Percentiles rank a stretch among this genome's conserved stretches.
These are phyloP conservation scores for Lamproptera curius DNA, from an alignment of 2,888 invertebrate genomes.

Conservation along the genomic window DNA sequence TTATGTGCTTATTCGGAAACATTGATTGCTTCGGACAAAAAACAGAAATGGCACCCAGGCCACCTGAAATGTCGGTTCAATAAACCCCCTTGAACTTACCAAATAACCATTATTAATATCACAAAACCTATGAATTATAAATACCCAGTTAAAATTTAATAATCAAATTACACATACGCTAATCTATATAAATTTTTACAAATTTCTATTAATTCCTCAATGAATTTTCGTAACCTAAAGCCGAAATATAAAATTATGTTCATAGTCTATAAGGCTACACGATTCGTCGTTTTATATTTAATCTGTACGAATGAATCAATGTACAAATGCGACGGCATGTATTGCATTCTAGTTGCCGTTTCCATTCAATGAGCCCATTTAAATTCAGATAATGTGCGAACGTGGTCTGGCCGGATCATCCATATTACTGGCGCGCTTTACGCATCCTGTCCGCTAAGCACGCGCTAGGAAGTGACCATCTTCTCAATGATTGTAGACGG, in stretches of 20 bases:
- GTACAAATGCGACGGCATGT: constrained; percentile 51
- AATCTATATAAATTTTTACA: too few relatives aligned
- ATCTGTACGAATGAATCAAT: constrained; percentile 21
- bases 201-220: too few relatives aligned
- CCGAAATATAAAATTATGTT: too few relatives aligned
- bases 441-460: constrained; percentile 57
- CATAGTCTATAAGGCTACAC: too few relatives aligned
- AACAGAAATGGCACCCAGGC: neutral
- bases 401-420: constrained; percentile 62
- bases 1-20: constrained; percentile 43
- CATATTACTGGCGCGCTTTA: constrained; percentile 59
- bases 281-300: neutral
- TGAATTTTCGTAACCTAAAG: too few relatives aligned
- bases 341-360: constrained; percentile 58
- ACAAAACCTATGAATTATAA: too few relatives aligned
- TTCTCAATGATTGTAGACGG: constrained; percentile 29
- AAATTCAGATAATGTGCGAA: constrained; percentile 61
- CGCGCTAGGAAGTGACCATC: constrained; percentile 57
- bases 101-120: neutral
- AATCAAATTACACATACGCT: too few relatives aligned
- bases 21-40: constrained; percentile 9
- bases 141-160: too few relatives aligned
- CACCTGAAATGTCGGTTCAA: constrained; percentile 7
- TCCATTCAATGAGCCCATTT: constrained; percentile 67
- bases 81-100: constrained; percentile 3